These are phyloP conservation scores for Ellobium chinense DNA, from an alignment of 2,888 invertebrate genomes.

Conservation along the genomic window DNA sequence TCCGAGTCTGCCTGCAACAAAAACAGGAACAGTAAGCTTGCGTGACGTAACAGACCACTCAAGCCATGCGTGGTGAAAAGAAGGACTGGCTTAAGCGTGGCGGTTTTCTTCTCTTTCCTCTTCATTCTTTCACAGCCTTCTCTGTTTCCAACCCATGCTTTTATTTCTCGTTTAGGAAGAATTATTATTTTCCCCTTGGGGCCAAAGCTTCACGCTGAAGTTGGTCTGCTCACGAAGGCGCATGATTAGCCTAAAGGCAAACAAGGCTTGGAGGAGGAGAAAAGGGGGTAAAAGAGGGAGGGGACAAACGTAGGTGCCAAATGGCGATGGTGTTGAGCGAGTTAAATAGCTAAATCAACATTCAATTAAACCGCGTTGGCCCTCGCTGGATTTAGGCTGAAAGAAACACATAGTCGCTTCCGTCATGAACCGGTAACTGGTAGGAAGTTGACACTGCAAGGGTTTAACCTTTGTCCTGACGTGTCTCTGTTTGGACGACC, in stretches of 20 bases:
- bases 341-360: constrained; percentile 8
- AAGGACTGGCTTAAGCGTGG: neutral
- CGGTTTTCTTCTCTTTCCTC: no score
- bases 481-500: neutral
- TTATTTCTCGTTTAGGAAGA: no score
- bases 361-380: neutral
- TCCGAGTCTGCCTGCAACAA: neutral
- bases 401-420: neutral
- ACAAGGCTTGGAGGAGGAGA: constrained; percentile 1
- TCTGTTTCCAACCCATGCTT: no score
- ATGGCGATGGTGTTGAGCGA: neutral
- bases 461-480: neutral
- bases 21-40: neutral
- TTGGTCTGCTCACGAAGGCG: neutral
- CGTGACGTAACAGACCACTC: neutral
- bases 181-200: neutral
- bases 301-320: neutral
- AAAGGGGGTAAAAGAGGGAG: neutral
- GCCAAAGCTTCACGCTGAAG: neutral
- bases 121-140: no score
- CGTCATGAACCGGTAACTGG: neutral
- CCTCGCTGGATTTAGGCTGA: neutral
- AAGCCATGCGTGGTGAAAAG: neutral
- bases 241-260: constrained; percentile 2
- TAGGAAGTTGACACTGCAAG: neutral